Percentiles rank a stretch among this genome's conserved stretches.
phyloP scores from a whole-genome alignment of 2,888 invertebrate species.

The Hoplodrina ambigua region DNA sequence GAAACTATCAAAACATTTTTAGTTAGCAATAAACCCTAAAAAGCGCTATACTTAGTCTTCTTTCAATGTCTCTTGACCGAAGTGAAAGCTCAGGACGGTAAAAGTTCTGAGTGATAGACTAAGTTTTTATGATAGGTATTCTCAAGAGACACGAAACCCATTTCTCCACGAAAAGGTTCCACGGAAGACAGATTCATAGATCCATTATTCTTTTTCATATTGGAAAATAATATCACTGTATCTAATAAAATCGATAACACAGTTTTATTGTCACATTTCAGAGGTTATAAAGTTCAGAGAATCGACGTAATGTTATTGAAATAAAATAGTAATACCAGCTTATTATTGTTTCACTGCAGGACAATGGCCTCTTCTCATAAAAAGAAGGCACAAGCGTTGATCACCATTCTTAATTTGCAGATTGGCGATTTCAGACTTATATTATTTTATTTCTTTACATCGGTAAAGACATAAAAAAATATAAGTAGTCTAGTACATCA shows the following conservation, averaged over 20 bases:
- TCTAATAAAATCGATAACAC: background rate
- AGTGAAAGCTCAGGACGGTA: slow-evolving; percentile 21
- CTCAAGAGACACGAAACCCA: slow-evolving; percentile 41
- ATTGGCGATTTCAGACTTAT: no score
- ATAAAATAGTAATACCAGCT: slow-evolving; percentile 1
- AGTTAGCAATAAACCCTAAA: background rate
- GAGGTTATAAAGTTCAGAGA: slow-evolving; percentile 9
- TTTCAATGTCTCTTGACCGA: background rate
- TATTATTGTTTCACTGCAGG: no score
- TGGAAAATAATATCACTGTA: slow-evolving; percentile 9
- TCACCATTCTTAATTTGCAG: no score
- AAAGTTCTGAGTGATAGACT: slow-evolving; percentile 40
- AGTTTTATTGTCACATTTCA: slow-evolving; percentile 5
- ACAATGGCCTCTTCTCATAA: no score
- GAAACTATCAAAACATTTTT: no score
- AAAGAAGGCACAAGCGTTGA: no score
- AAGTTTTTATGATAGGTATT: slow-evolving; percentile 47
- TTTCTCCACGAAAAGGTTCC: slow-evolving; percentile 31
- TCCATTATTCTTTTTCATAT: slow-evolving; percentile 5
- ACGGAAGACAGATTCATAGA: background rate
- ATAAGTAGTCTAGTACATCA: no score
- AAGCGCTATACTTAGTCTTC: background rate
- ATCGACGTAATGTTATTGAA: no score
- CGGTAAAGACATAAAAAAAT: no score
- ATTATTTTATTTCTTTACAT: no score